Conservation (phyloP, 2,888 invertebrate species). For the Allygus modestus region DNA sequence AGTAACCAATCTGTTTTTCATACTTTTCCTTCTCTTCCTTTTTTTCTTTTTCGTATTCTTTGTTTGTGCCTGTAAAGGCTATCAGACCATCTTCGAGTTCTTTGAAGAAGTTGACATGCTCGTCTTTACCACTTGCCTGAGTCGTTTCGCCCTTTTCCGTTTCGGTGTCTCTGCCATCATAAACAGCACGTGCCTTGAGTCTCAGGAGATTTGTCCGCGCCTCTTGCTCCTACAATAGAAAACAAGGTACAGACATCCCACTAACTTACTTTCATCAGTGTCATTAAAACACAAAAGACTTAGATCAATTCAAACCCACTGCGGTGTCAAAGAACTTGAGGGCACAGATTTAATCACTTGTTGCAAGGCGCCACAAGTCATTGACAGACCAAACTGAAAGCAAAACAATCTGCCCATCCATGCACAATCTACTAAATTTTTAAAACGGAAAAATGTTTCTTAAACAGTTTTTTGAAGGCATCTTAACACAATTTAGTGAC, state of each 20-base stretch:
- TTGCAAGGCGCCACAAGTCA: too few species aligned
- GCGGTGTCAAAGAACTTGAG: too few species aligned
- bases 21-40: conserved; percentile 96
- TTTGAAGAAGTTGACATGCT: conserved; percentile 91
- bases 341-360: too few species aligned
- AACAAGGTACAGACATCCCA: conserved; percentile 1
- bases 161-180: conserved; percentile 72
- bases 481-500: too few species aligned
- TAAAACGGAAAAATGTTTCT: too few species aligned
- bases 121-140: conserved; percentile 68
- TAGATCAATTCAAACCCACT: too few species aligned
- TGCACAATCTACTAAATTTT: too few species aligned
- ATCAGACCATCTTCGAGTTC: conserved; percentile 87
- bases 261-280: not conserved
- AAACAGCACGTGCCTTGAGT: conserved; percentile 79
- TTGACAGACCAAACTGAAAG: too few species aligned
- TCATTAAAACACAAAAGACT: too few species aligned
- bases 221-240: conserved; percentile 85
- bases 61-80: conserved; percentile 83
- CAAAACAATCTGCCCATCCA: too few species aligned
- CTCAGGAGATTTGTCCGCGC: conserved; percentile 86
- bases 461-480: too few species aligned
- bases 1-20: conserved; percentile 97
- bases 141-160: conserved; percentile 68
- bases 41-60: conserved; percentile 92